Percentiles rank a stretch among this genome's conserved stretches.
These are phyloP conservation scores for Ascaphus truei DNA, from an alignment of 2,113 vertebrate species.

Conservation along the genomic window DNA sequence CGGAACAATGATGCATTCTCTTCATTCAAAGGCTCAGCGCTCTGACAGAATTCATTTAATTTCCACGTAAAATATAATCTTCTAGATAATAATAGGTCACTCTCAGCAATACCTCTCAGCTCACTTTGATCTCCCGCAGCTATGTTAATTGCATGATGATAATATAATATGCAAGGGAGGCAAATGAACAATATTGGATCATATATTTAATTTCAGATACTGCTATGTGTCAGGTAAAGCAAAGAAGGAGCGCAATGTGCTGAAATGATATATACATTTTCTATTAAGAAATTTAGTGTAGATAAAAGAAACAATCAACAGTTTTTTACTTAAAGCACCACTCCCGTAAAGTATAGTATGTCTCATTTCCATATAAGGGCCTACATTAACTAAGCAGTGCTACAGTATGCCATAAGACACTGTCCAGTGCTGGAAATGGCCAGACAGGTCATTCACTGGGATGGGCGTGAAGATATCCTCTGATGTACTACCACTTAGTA, in stretches of 20 bases:
- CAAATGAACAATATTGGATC: constrained; percentile 33
- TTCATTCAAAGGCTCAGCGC: constrained; percentile 15
- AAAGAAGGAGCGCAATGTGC: background rate
- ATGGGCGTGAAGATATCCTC: too few relatives aligned
- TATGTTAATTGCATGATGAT: constrained; percentile 53
- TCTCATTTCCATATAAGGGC: too few relatives aligned
- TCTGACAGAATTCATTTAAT: constrained; percentile 48
- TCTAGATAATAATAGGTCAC: constrained; percentile 56
- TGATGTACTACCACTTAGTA: too few relatives aligned
- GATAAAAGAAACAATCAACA: too few relatives aligned
- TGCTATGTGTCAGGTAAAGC: background rate
- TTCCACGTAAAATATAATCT: constrained; percentile 44
- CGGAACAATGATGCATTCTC: constrained; percentile 43
- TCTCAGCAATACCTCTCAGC: constrained; percentile 44
- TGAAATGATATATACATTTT: too few relatives aligned
- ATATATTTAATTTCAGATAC: constrained; percentile 43
- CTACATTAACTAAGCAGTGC: too few relatives aligned
- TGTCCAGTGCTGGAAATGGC: too few relatives aligned
- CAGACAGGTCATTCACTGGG: too few relatives aligned
- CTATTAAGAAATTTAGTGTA: too few relatives aligned
- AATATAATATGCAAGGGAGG: constrained; percentile 21
- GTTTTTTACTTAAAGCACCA: too few relatives aligned
- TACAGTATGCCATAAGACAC: too few relatives aligned
- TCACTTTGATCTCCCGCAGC: constrained; percentile 43
- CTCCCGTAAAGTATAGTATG: too few relatives aligned